These are phyloP conservation scores for Dicentrarchus labrax DNA, from an alignment of 2,113 vertebrate genomes.

Conservation along the genomic window DNA sequence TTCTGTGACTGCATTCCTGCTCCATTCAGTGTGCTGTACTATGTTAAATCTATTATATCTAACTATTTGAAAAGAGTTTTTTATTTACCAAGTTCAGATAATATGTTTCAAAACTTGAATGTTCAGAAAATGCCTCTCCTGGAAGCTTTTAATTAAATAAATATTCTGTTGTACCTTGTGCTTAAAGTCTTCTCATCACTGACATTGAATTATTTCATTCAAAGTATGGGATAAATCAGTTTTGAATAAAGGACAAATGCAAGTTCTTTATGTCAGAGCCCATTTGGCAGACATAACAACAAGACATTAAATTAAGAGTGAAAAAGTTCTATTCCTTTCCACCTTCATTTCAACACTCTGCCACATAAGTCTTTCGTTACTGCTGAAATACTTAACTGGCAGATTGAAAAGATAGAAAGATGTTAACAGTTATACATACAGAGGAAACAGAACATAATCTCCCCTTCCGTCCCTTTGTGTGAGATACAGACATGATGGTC, in stretches of 20 bases:
- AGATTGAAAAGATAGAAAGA: neutral
- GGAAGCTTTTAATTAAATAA: conserved; percentile 28
- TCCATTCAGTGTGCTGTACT: neutral
- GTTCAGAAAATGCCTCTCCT: neutral
- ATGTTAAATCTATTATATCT: conserved; percentile 6
- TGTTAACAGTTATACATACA: neutral
- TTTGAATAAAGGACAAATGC: neutral
- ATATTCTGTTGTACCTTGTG: conserved; percentile 14
- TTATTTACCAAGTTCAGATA: neutral
- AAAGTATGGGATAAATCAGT: neutral
- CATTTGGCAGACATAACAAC: neutral
- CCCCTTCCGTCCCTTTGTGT: conserved; percentile 56
- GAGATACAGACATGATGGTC: conserved; percentile 15
- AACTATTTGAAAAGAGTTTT: neutral
- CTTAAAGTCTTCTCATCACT: neutral
- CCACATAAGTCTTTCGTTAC: neutral
- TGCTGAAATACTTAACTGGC: neutral
- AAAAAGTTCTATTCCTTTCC: neutral
- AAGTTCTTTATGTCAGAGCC: neutral
- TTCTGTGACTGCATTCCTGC: neutral
- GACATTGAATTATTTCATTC: neutral
- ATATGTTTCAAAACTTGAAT: conserved; percentile 6
- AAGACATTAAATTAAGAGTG: neutral
- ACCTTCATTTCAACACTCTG: neutral
- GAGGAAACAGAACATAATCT: conserved; percentile 44